Evolutionary conservation across 2,888 invertebrate genomes (phyloP).

Genomic region (Leptinotarsa tumamoca): DNA sequence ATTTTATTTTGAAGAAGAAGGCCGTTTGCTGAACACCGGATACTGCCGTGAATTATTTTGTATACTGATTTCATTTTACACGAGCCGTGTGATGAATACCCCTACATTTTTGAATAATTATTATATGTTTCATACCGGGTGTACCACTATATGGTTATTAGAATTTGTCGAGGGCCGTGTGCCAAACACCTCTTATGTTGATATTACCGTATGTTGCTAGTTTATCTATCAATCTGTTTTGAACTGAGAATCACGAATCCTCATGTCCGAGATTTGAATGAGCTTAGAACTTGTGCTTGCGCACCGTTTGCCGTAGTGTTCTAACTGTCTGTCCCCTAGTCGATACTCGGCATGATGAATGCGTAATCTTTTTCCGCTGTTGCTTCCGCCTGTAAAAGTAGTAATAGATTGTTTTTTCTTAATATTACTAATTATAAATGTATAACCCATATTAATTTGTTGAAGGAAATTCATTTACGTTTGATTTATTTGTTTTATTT

Average conservation of each 20-base stretch:
- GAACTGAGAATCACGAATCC: neutral
- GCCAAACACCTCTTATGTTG: neutral
- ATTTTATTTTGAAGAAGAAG: neutral
- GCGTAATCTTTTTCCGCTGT: neutral
- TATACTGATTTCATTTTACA: too few species aligned
- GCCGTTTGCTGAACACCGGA: too few species aligned
- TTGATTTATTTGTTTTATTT: too few species aligned
- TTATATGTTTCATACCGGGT: neutral
- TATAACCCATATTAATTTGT: too few species aligned
- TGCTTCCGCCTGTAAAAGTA: neutral
- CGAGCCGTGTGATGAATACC: too few species aligned
- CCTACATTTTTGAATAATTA: too few species aligned
- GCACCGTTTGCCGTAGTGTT: slow-evolving; percentile 3
- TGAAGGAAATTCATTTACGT: too few species aligned
- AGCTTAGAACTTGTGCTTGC: neutral
- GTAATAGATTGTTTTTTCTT: neutral
- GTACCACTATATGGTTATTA: neutral
- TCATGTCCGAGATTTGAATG: neutral
- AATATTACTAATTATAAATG: too few species aligned
- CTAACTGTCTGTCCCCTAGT: neutral
- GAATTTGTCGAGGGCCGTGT: neutral
- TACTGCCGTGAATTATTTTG: too few species aligned
- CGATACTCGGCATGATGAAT: neutral
- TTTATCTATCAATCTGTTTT: neutral
- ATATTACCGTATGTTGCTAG: neutral